A percentile compares a stretch with the other conserved stretches of the same genome.
Evolutionary conservation across 2,797 vertebrate genomes (phyloP).

Genomic region (Euthynnus affinis): DNA sequence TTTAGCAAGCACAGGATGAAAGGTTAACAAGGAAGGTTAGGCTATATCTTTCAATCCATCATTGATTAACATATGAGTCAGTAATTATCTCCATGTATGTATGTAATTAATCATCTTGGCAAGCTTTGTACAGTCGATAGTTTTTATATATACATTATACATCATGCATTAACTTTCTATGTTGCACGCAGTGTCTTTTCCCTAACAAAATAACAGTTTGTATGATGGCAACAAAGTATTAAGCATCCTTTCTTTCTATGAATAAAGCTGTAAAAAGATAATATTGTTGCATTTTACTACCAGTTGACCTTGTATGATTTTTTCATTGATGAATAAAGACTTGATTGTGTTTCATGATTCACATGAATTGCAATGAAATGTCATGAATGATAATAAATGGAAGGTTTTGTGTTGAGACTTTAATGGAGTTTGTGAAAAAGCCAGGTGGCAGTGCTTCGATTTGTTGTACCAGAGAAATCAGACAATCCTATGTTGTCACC

Average conservation of each 20-base stretch:
- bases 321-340: conserved; percentile 16
- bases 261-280: conserved; percentile 15
- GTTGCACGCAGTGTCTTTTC: not conserved
- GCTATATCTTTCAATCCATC: conserved; percentile 18
- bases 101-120: conserved; percentile 43
- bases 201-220: not conserved
- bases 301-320: conserved; percentile 14
- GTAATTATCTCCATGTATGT: conserved; percentile 14
- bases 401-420: not conserved
- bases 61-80: conserved; percentile 47
- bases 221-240: conserved; percentile 4
- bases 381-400: not conserved
- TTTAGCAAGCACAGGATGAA: conserved; percentile 25
- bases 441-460: not conserved
- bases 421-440: conserved; percentile 7
- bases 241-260: not conserved
- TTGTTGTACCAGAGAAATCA: conserved; percentile 18
- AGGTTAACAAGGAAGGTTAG: conserved; percentile 53
- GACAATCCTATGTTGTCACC: conserved; percentile 21
- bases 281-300: not conserved
- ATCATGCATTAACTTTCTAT: not conserved
- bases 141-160: conserved; percentile 43
- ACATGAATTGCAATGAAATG: not conserved
- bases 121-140: not conserved
- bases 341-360: conserved; percentile 22